These are phyloP conservation scores for Jacana jacana DNA, from an alignment of 2,113 vertebrate species.

Conservation along the genomic window DNA sequence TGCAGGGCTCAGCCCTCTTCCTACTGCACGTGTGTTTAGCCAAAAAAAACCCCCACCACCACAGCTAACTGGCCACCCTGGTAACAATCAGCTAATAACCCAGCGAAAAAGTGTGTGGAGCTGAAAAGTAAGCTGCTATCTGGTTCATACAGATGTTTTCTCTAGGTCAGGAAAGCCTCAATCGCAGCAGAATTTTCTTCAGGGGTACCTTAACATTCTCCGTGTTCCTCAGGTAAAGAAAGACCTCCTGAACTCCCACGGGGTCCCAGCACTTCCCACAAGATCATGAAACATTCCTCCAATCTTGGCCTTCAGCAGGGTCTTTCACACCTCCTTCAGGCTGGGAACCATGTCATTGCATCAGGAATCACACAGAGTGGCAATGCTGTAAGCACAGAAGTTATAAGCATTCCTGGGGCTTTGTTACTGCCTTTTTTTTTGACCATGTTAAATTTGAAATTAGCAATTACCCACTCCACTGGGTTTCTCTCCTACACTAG, in stretches of 20 bases:
- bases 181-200: neutral
- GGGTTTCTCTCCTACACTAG: neutral
- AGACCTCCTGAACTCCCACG: neutral
- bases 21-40: neutral
- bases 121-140: neutral
- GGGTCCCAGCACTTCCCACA: neutral
- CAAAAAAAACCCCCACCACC: neutral
- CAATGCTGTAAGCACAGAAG: neutral
- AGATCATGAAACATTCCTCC: neutral
- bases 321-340: neutral
- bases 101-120: neutral
- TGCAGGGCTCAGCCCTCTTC: neutral
- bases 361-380: neutral
- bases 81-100: neutral
- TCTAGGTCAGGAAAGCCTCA: neutral
- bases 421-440: neutral
- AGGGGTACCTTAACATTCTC: neutral
- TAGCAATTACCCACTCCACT: neutral
- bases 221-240: neutral
- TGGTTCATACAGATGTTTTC: neutral
- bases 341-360: rapidly evolving
- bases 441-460: neutral
- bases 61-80: rapidly evolving
- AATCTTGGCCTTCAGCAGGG: neutral
- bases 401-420: neutral